Base-by-base conservation (phyloP, 2,888 invertebrate species). In the Rhodophaea formosa region DNA sequence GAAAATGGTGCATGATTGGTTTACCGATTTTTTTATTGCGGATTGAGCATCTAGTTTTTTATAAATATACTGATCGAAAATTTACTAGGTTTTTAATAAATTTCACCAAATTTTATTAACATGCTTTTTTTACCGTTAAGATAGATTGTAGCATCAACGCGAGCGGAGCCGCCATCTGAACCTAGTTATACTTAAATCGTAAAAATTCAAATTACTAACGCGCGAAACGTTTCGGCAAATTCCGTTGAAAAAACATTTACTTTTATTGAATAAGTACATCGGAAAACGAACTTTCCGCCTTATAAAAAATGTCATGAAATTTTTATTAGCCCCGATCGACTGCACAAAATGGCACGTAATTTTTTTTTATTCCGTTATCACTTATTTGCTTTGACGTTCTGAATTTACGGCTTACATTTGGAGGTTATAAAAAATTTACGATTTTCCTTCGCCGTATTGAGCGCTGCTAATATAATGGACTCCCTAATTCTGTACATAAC, bases 361-460 rank as follows among this genome's bases (percentile, higher is more conserved):
- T 61, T 66, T 70, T 70, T 56, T 72, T 71, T 72, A 70, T 72
- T 69, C 58, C 62, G 61, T 70, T 70, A 70, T 71, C 71, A 69
- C 70, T 71, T 71, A 73, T 71, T 71, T 70, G 71, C 67, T 66
- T 69, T 66, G 61, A 62, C 62, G 61, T 61, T 59, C 61, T 53
- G 60, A 67, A 66, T 69, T 71, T 70, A 69, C 63, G 61, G 62
- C 61, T 52, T 59, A 62, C 62, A 63, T 64, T 63, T 59, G 55
- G 55, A 53, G 44, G 55, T 46, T 53, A 61, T 64, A 64, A 63
- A 63, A 54, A 63, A 57, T 63, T 64, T 62, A 64, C 59, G 63
- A 59, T 61, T 16, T 52, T 61, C 64, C 63, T 66, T 63, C 53
- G 62, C 61, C 62, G 62, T 68, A 68, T 51, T 51, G 35, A 16